These are phyloP conservation scores for Loripinus fragilis DNA, from an alignment of 2,888 invertebrate species.

Conservation along the genomic window DNA sequence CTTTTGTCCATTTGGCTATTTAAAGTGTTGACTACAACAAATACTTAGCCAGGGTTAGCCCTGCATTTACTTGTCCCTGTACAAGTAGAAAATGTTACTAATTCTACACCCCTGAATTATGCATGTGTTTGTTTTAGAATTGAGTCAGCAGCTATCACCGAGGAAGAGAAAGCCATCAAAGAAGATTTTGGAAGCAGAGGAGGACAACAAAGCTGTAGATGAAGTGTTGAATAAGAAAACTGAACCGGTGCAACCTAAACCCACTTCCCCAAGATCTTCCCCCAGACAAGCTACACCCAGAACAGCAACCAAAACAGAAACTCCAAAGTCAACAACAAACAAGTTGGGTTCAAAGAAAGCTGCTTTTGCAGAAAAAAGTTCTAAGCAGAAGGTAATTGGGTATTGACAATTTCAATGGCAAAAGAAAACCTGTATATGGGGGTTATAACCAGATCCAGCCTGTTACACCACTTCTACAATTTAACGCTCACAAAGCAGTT, in stretches of 20 bases:
- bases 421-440: too few species aligned
- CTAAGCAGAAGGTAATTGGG: background rate
- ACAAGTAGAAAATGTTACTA: too few species aligned
- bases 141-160: constrained; percentile 22
- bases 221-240: constrained; percentile 35
- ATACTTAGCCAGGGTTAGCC: too few species aligned
- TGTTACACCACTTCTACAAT: too few species aligned
- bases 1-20: too few species aligned
- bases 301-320: background rate
- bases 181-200: constrained; percentile 72
- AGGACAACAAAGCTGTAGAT: constrained; percentile 63
- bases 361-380: background rate
- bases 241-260: background rate
- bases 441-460: too few species aligned
- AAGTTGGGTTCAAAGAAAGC: background rate
- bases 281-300: background rate
- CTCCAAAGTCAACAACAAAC: background rate
- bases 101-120: too few species aligned
- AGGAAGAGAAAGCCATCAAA: constrained; percentile 67
- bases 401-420: too few species aligned
- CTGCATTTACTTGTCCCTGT: too few species aligned
- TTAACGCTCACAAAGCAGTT: too few species aligned
- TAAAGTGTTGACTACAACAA: too few species aligned
- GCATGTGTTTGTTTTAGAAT: too few species aligned
- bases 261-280: background rate